Evolutionary conservation across 2,113 vertebrate species (phyloP).

Genomic region (Leuciscus idus): DNA sequence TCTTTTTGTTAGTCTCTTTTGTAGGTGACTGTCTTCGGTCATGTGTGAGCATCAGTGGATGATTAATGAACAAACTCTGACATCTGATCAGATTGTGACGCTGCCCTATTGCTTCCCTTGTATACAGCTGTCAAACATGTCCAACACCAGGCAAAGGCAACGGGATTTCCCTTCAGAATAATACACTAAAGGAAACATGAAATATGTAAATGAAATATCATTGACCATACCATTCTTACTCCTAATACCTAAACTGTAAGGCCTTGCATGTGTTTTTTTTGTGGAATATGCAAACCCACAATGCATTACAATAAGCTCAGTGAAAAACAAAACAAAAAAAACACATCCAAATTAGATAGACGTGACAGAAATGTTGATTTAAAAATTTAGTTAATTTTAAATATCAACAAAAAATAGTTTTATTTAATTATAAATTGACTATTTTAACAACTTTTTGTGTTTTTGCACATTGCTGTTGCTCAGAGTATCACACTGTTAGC

Average conservation of each 20-base stretch:
- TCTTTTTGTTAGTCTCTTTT: background rate
- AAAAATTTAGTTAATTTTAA: too few relatives aligned
- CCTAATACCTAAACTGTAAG: background rate
- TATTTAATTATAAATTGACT: too few relatives aligned
- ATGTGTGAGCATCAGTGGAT: background rate
- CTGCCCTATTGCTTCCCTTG: background rate
- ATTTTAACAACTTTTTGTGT: too few relatives aligned
- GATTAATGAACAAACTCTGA: conserved; percentile 37
- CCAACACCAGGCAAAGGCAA: background rate
- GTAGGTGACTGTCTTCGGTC: background rate
- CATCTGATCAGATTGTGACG: background rate
- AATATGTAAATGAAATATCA: background rate
- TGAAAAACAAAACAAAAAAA: background rate
- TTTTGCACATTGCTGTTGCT: too few relatives aligned
- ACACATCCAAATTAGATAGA: too few relatives aligned
- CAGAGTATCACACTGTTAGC: too few relatives aligned
- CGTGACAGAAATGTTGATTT: too few relatives aligned
- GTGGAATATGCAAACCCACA: background rate
- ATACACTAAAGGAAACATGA: background rate
- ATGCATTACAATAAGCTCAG: background rate
- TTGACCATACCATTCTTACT: background rate
- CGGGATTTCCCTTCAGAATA: background rate
- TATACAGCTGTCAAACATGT: background rate
- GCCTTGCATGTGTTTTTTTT: background rate
- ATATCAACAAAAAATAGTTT: too few relatives aligned